phyloP scores from a whole-genome alignment of 53 echinoderm and acorn worm genomes.

The Hippasteria phrygiana region DNA sequence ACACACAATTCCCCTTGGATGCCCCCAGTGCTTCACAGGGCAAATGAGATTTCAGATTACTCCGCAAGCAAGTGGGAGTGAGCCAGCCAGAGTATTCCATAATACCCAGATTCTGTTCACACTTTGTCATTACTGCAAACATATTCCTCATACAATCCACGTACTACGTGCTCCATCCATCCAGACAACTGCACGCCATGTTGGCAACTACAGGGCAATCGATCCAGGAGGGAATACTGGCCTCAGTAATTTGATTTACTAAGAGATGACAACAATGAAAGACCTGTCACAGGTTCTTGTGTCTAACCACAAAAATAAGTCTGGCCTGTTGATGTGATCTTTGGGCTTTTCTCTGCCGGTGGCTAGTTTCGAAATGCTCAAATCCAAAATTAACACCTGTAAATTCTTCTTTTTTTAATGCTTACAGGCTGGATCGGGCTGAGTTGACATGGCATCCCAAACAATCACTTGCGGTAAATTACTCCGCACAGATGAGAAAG shows the following conservation, averaged over 20 bases:
- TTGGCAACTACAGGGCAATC: not conserved
- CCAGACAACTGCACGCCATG: not conserved
- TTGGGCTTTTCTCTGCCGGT: not conserved
- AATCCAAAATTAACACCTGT: not conserved
- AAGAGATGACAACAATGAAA: constrained; percentile 25
- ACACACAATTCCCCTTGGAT: constrained; percentile 28
- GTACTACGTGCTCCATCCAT: too few relatives aligned
- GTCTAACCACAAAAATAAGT: not conserved
- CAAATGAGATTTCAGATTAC: constrained; percentile 54
- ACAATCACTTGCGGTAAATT: not conserved
- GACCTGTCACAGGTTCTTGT: constrained; percentile 1
- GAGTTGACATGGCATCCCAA: not conserved
- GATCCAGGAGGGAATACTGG: not conserved
- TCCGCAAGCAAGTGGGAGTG: constrained; percentile 14
- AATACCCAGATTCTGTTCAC: not conserved
- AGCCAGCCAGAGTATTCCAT: not conserved
- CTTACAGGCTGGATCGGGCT: not conserved
- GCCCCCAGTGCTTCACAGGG: not conserved
- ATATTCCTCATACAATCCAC: not conserved
- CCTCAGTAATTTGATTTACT: constrained; percentile 23
- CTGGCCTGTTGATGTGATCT: not conserved
- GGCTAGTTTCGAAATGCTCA: constrained; percentile 7
- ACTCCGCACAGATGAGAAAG: not conserved
- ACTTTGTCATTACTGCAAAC: not conserved
- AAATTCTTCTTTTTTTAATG: not conserved